These are phyloP conservation scores for Saxidomus purpurata DNA, from an alignment of 1,140 invertebrate genomes.

Conservation along the genomic window DNA sequence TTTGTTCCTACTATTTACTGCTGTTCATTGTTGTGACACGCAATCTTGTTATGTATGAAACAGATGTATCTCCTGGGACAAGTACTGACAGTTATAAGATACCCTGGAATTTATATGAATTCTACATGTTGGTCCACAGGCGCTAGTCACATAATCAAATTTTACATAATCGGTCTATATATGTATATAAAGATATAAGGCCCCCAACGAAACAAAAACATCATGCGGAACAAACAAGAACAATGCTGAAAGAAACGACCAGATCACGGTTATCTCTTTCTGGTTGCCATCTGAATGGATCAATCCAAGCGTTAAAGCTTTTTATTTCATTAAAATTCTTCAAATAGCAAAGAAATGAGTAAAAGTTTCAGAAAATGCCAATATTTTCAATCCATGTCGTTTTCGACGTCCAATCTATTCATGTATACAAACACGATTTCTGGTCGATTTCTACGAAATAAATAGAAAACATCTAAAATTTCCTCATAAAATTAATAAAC, in stretches of 20 bases:
- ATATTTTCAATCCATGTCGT: constrained; percentile 8
- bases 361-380: background rate
- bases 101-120: constrained; percentile 11
- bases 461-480: background rate
- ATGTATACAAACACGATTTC: background rate
- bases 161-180: background rate
- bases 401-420: constrained; percentile 10
- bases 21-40: constrained; percentile 9
- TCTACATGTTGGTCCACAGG: constrained; percentile 6
- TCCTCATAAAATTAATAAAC: background rate
- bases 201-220: background rate
- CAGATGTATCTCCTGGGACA: constrained; percentile 2
- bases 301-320: constrained; percentile 31
- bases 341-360: background rate
- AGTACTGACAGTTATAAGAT: constrained; percentile 11
- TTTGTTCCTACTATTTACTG: constrained; percentile 11
- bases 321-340: constrained; percentile 19
- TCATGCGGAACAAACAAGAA: background rate
- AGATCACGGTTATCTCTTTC: constrained; percentile 15
- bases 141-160: background rate
- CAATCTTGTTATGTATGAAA: constrained; percentile 13
- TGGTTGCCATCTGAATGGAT: constrained; percentile 12
- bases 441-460: background rate
- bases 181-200: background rate
- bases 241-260: background rate